phyloP scores from a whole-genome alignment of 2,888 invertebrate species.

The Andrena flavipes region DNA sequence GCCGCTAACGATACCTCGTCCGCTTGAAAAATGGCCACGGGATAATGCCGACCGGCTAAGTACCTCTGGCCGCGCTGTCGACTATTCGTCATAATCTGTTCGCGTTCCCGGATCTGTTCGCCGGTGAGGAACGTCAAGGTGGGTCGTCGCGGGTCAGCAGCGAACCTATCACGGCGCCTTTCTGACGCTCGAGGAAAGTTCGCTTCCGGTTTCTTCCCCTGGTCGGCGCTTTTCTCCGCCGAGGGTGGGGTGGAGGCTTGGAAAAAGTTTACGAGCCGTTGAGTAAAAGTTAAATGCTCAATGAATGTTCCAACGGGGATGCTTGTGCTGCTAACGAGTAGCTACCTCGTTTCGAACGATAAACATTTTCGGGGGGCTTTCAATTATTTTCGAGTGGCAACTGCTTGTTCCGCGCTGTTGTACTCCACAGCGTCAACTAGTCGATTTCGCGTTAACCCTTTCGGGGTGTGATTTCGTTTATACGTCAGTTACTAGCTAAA shows the following conservation, averaged over 20 bases:
- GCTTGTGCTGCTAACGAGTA: not conserved
- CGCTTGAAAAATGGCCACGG: constrained; percentile 63
- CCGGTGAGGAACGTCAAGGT: not conserved
- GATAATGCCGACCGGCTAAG: constrained; percentile 61
- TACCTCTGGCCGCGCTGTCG: constrained; percentile 42
- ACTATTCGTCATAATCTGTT: constrained; percentile 68
- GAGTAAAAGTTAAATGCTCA: constrained; percentile 28
- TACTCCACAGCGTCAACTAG: not conserved
- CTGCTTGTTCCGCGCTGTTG: not conserved
- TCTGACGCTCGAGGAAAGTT: not conserved
- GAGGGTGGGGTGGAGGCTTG: not conserved
- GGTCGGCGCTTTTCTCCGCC: not conserved
- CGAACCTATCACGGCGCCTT: constrained; percentile 4
- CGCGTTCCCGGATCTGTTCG: constrained; percentile 36
- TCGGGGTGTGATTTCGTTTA: too few species aligned
- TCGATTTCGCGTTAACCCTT: not conserved
- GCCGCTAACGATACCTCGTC: constrained; percentile 62
- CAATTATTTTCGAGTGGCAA: constrained; percentile 24
- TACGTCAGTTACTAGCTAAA: too few species aligned
- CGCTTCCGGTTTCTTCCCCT: not conserved
- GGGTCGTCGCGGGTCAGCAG: constrained; percentile 10
- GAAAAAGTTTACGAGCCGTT: constrained; percentile 25
- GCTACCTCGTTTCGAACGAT: constrained; percentile 15
- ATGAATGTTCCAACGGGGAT: constrained; percentile 14
- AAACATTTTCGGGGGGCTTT: constrained; percentile 25